Percentiles rank a stretch among this genome's conserved stretches.
Evolutionary conservation across 1,140 invertebrate species (phyloP).

Genomic region (Aethina tumida): DNA sequence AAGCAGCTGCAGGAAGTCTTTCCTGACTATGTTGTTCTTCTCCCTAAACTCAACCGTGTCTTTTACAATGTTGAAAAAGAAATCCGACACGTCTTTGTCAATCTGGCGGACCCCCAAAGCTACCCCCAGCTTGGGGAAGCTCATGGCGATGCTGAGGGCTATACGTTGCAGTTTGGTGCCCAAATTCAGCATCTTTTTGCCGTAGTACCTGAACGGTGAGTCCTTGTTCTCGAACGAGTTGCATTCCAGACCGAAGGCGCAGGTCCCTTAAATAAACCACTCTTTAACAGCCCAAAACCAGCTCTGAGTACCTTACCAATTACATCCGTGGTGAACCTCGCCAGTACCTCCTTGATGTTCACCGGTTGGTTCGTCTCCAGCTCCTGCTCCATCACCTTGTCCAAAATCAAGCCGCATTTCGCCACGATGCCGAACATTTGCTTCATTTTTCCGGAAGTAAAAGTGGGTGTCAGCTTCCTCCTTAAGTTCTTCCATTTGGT

Average conservation of each 20-base stretch:
- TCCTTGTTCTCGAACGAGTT: constrained; percentile 35
- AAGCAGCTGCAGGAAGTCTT: constrained; percentile 42
- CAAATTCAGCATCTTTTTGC: too few species aligned
- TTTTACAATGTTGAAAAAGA: constrained; percentile 35
- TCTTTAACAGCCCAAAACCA: too few species aligned
- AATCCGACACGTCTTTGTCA: too few species aligned
- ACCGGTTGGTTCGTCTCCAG: constrained; percentile 18
- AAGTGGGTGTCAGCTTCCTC: constrained; percentile 37
- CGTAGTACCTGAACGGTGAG: constrained; percentile 25
- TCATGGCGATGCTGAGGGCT: too few species aligned
- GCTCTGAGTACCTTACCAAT: too few species aligned
- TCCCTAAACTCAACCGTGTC: constrained; percentile 37
- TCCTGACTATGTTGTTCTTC: constrained; percentile 28
- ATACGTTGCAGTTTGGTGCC: too few species aligned
- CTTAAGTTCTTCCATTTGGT: constrained; percentile 39
- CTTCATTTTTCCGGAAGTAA: constrained; percentile 40
- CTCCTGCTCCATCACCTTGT: too few species aligned
- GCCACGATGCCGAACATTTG: constrained; percentile 27
- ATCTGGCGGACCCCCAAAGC: too few species aligned
- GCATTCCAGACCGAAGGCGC: constrained; percentile 40
- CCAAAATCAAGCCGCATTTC: constrained; percentile 10
- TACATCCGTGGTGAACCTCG: constrained; percentile 39
- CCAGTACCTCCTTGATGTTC: constrained; percentile 33
- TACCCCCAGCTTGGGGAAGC: too few species aligned
- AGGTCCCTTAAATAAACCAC: too few species aligned